Conservation (phyloP, 2,113 vertebrate species). For the Lichenostomus cassidix region DNA sequence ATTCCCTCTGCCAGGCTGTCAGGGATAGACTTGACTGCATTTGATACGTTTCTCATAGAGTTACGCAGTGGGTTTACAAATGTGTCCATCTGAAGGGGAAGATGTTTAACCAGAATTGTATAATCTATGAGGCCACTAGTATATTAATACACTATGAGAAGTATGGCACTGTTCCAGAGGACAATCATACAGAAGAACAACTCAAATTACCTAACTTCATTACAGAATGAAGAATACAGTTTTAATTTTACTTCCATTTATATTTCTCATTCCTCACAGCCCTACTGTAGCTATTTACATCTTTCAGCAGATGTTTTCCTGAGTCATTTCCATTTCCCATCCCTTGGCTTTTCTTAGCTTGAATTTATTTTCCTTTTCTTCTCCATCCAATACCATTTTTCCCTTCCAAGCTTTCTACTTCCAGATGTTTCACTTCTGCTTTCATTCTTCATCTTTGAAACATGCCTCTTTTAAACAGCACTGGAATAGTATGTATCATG, state of each 20-base stretch:
- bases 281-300: not conserved
- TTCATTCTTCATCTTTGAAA: not conserved
- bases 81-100: constrained; percentile 91
- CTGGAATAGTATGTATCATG: not conserved
- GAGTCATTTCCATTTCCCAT: not conserved
- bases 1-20: constrained; percentile 98
- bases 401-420: not conserved
- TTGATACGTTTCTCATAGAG: constrained; percentile 98
- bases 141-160: constrained; percentile 29
- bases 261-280: not conserved
- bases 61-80: constrained; percentile 98
- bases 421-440: not conserved
- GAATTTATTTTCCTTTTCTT: constrained; percentile 7
- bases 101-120: constrained; percentile 69
- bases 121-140: constrained; percentile 50
- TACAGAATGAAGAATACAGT: not conserved
- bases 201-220: not conserved
- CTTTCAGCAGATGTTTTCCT: not conserved
- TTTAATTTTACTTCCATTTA: not conserved
- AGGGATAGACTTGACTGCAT: constrained; percentile 94
- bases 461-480: not conserved
- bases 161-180: not conserved
- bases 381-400: not conserved
- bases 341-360: not conserved
- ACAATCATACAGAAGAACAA: not conserved